Conservation (phyloP, 2,797 vertebrate genomes). For the Schizothorax lantsangensis region DNA sequence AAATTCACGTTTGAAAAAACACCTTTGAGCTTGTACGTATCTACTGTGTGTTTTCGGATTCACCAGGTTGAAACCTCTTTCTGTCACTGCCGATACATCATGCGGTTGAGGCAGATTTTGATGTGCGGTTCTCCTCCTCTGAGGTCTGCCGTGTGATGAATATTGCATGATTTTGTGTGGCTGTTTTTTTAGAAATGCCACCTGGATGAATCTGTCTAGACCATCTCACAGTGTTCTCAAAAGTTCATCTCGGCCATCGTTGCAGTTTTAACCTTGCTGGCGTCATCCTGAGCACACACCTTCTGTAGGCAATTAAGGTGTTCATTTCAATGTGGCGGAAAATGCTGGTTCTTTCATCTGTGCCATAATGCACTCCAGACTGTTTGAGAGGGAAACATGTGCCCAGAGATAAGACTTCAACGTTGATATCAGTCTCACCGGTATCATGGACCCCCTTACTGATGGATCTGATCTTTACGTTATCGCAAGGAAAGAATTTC, state of each 20-base stretch:
- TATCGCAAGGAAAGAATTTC: conserved; percentile 44
- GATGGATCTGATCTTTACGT: conserved; percentile 25
- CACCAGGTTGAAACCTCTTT: conserved; percentile 12
- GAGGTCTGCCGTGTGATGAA: conserved; percentile 20
- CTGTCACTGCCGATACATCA: not conserved
- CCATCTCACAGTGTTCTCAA: not conserved
- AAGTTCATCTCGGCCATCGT: not conserved
- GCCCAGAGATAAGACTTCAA: conserved; percentile 51
- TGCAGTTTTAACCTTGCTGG: conserved; percentile 23
- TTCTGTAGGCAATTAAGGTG: conserved; percentile 49
- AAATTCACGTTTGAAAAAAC: conserved; percentile 32
- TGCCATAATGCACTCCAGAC: conserved; percentile 34
- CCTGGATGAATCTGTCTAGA: conserved; percentile 27
- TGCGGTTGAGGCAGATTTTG: conserved; percentile 1
- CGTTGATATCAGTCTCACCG: conserved; percentile 1
- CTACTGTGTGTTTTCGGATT: not conserved
- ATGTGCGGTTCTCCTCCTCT: not conserved
- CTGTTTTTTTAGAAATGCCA: conserved; percentile 5
- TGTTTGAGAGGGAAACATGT: conserved; percentile 24
- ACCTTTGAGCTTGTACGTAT: conserved; percentile 13
- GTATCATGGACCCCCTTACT: conserved; percentile 17
- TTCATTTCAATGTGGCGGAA: conserved; percentile 40
- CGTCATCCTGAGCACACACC: not conserved
- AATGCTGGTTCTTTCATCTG: conserved; percentile 49
- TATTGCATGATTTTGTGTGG: conserved; percentile 29